These are phyloP conservation scores for Hyles euphorbiae DNA, from an alignment of 1,140 invertebrate species.

Conservation along the genomic window DNA sequence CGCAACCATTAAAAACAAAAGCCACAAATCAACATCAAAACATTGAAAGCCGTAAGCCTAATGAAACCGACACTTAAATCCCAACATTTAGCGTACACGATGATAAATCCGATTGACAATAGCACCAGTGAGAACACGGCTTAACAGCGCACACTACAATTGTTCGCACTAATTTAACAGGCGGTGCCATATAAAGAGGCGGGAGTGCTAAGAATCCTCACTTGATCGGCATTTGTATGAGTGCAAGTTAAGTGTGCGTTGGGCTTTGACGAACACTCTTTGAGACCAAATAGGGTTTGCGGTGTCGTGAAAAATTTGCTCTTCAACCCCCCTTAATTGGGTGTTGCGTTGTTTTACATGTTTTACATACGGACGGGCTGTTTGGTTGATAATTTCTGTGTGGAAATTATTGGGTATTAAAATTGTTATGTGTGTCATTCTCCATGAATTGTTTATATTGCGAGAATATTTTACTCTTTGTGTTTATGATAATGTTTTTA, in stretches of 20 bases:
- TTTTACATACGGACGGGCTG: neutral
- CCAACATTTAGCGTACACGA: conserved; percentile 35
- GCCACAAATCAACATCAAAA: too few species aligned
- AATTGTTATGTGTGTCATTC: too few species aligned
- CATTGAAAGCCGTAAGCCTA: too few species aligned
- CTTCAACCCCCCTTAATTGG: conserved; percentile 67
- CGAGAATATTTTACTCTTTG: too few species aligned
- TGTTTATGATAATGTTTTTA: too few species aligned
- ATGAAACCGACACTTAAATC: too few species aligned
- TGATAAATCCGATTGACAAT: conserved; percentile 71
- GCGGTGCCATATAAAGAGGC: conserved; percentile 63
- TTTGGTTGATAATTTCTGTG: neutral
- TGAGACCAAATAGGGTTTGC: conserved; percentile 64
- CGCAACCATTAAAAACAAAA: too few species aligned
- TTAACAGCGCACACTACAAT: conserved; percentile 54
- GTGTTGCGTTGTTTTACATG: conserved; percentile 34
- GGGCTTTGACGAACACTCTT: conserved; percentile 52
- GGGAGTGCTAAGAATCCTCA: conserved; percentile 62
- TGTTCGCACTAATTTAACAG: conserved; percentile 64
- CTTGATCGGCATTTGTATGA: conserved; percentile 72
- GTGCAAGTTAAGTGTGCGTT: conserved; percentile 39
- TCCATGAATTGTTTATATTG: too few species aligned
- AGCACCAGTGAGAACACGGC: conserved; percentile 37
- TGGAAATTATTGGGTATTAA: too few species aligned
- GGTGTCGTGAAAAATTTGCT: conserved; percentile 66